Percentiles rank a stretch among this genome's conserved stretches.
Conservation (phyloP, 2,888 invertebrate genomes). For the Melieria picta region DNA sequence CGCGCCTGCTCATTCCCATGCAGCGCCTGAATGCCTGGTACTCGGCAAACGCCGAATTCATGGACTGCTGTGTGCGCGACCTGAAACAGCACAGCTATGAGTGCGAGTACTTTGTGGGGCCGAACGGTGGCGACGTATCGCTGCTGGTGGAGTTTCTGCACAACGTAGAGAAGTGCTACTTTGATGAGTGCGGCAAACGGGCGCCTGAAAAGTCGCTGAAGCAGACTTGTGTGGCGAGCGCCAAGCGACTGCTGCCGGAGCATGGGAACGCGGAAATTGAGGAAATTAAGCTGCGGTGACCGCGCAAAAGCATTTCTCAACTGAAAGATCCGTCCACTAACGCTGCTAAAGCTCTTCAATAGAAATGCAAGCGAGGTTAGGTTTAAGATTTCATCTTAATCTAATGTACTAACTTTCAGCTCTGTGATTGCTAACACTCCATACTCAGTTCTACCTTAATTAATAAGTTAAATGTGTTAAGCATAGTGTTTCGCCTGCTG, state of each 20-base stretch:
- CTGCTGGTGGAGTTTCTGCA: conserved; percentile 75
- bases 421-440: too few relatives aligned
- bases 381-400: too few relatives aligned
- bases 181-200: conserved; percentile 69
- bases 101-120: conserved; percentile 79
- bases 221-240: conserved; percentile 71
- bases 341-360: too few relatives aligned
- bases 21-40: conserved; percentile 72
- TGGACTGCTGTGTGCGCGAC: conserved; percentile 79
- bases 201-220: conserved; percentile 67
- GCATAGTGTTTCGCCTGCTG: too few relatives aligned
- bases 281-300: conserved; percentile 54
- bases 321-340: too few relatives aligned
- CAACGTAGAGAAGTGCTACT: conserved; percentile 71
- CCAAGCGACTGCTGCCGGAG: conserved; percentile 55
- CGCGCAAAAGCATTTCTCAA: conserved; percentile 3
- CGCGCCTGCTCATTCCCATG: conserved; percentile 70
- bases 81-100: conserved; percentile 69
- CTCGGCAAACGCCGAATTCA: conserved; percentile 76
- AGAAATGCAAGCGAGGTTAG: too few relatives aligned
- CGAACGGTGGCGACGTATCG: conserved; percentile 80
- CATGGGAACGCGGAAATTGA: conserved; percentile 60
- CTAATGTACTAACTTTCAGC: too few relatives aligned
- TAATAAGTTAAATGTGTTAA: too few relatives aligned
- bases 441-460: too few relatives aligned